These are phyloP conservation scores for Maniola hyperantus DNA, from an alignment of 2,888 invertebrate species.

Conservation along the genomic window DNA sequence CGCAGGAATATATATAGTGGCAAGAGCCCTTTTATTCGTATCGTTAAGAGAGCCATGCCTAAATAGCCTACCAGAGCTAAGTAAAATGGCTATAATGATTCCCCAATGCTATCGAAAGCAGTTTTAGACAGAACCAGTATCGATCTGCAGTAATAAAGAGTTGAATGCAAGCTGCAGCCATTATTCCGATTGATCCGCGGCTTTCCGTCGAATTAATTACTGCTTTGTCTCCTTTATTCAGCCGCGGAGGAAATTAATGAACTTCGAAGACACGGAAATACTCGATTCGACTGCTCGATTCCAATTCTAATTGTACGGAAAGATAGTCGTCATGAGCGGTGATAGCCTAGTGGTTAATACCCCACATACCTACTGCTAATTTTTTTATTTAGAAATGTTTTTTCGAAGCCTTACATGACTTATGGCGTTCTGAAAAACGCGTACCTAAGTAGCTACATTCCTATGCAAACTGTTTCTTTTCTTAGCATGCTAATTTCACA, in stretches of 20 bases:
- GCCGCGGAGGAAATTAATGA: constrained; percentile 57
- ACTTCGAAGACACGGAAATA: constrained; percentile 47
- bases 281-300: constrained; percentile 44
- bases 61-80: too few relatives aligned
- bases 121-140: constrained; percentile 22
- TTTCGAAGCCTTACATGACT: neutral
- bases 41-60: too few relatives aligned
- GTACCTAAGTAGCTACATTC: neutral
- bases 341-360: too few relatives aligned
- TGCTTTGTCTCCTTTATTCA: constrained; percentile 53
- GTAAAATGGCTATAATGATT: neutral
- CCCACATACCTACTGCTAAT: too few relatives aligned
- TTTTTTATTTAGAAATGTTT: neutral
- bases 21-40: too few relatives aligned
- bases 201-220: constrained; percentile 73
- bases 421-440: neutral
- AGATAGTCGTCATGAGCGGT: neutral
- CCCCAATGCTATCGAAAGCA: neutral
- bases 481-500: neutral
- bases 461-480: neutral
- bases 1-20: too few relatives aligned
- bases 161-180: constrained; percentile 59
- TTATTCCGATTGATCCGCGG: constrained; percentile 68
- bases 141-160: constrained; percentile 40
- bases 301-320: constrained; percentile 11